phyloP scores from a whole-genome alignment of 2,797 vertebrate species.

The Artibeus lituratus region DNA sequence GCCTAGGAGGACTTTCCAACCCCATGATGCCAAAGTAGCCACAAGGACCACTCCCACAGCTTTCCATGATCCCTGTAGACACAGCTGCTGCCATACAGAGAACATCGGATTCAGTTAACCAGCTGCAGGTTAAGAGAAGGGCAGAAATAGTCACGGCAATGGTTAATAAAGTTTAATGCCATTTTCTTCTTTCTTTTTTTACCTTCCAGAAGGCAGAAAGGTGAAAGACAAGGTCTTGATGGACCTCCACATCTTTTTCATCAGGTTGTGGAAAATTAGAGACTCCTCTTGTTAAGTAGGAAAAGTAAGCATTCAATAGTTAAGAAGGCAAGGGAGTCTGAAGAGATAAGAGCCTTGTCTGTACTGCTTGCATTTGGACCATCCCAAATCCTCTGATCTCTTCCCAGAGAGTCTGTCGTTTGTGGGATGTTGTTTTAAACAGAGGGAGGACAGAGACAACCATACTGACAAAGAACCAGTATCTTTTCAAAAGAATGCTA shows the following conservation, averaged over 20 bases:
- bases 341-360: constrained; percentile 63
- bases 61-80: neutral
- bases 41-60: neutral
- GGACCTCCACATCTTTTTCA: constrained; percentile 64
- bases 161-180: constrained; percentile 18
- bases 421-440: constrained; percentile 65
- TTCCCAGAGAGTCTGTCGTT: constrained; percentile 70
- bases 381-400: constrained; percentile 63
- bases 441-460: neutral
- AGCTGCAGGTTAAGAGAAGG: constrained; percentile 19
- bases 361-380: constrained; percentile 34
- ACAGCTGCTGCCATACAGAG: neutral
- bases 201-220: constrained; percentile 24
- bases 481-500: constrained; percentile 19
- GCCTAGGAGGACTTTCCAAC: neutral
- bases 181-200: neutral
- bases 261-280: constrained; percentile 73
- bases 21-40: neutral
- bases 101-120: neutral
- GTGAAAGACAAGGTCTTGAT: constrained; percentile 33
- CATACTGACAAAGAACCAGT: neutral
- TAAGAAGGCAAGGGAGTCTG: constrained; percentile 77
- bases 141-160: neutral
- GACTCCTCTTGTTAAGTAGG: constrained; percentile 62
- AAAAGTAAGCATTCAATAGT: constrained; percentile 80